These are phyloP conservation scores for Drosophila cognata DNA, from an alignment of 2,888 invertebrate species.

Conservation along the genomic window DNA sequence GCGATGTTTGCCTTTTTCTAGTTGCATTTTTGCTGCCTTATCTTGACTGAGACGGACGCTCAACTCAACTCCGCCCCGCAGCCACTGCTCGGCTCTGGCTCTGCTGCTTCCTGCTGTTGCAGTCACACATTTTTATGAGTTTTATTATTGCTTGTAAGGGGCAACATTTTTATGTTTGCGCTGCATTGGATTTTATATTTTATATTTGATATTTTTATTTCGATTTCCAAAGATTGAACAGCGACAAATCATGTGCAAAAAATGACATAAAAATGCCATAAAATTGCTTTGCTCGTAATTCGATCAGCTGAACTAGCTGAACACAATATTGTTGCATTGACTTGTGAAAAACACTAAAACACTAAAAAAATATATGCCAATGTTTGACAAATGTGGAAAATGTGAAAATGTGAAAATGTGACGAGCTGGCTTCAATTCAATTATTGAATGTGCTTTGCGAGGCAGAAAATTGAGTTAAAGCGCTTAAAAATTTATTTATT, in stretches of 20 bases:
- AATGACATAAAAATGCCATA: conserved; percentile 78
- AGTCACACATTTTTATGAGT: conserved; percentile 24
- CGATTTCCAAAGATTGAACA: conserved; percentile 21
- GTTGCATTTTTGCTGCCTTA: conserved; percentile 1
- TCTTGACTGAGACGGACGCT: background rate
- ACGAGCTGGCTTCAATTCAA: conserved; percentile 10
- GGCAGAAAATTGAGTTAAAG: conserved; percentile 1
- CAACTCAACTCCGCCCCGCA: background rate
- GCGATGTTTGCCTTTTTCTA: background rate
- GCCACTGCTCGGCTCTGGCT: too few relatives aligned
- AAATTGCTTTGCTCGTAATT: conserved; percentile 62
- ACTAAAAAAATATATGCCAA: background rate
- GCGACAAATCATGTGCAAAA: conserved; percentile 76
- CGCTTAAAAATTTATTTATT: background rate
- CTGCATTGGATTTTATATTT: conserved; percentile 21
- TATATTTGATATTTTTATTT: conserved; percentile 18
- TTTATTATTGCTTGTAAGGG: conserved; percentile 49
- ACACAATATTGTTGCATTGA: conserved; percentile 10
- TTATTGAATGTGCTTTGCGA: conserved; percentile 13
- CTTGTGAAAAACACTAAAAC: conserved; percentile 24
- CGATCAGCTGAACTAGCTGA: conserved; percentile 53
- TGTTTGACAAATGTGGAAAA: conserved; percentile 34
- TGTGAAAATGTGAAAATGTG: conserved; percentile 36
- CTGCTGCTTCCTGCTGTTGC: background rate
- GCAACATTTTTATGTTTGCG: conserved; percentile 38